phyloP scores from a whole-genome alignment of 2,888 invertebrate genomes.

The Mesorhabditis spiculigera region DNA sequence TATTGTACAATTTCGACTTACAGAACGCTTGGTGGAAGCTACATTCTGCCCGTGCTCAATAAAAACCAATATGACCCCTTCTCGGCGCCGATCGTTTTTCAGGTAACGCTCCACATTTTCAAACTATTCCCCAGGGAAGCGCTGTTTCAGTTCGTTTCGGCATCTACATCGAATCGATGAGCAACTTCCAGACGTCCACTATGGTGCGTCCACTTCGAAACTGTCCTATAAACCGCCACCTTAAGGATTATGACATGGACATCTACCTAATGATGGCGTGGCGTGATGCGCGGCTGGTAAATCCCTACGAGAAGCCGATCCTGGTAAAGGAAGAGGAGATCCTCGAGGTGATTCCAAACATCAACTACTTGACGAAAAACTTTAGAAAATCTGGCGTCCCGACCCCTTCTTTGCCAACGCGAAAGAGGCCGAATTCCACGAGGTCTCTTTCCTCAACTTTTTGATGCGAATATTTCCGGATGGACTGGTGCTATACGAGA shows the following conservation, averaged over 20 bases:
- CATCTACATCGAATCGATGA: conserved; percentile 58
- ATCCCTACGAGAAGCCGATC: conserved; percentile 54
- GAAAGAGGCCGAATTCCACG: conserved; percentile 58
- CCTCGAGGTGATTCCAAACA: not conserved
- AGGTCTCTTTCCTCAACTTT: conserved; percentile 58
- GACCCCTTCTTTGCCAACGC: conserved; percentile 57
- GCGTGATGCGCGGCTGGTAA: conserved; percentile 54
- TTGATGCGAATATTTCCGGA: conserved; percentile 56
- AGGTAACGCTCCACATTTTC: conserved; percentile 17
- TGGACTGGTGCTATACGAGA: conserved; percentile 56
- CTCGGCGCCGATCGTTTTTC: conserved; percentile 54
- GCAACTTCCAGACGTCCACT: conserved; percentile 55
- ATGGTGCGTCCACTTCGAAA: conserved; percentile 43
- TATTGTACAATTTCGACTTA: not conserved
- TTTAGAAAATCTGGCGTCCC: conserved; percentile 55
- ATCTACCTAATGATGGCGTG: conserved; percentile 56
- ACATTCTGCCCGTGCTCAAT: conserved; percentile 51
- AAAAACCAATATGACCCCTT: conserved; percentile 57
- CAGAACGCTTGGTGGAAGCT: conserved; percentile 47
- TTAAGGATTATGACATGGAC: conserved; percentile 58
- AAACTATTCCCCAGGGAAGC: conserved; percentile 25
- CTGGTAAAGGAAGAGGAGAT: conserved; percentile 48
- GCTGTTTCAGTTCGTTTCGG: conserved; percentile 56
- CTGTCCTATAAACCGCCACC: not conserved
- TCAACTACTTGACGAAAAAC: conserved; percentile 19